Percentiles rank a stretch among this genome's conserved stretches.
Conservation (phyloP, 1,140 invertebrate species). For the Archegozetes longisetosus region DNA sequence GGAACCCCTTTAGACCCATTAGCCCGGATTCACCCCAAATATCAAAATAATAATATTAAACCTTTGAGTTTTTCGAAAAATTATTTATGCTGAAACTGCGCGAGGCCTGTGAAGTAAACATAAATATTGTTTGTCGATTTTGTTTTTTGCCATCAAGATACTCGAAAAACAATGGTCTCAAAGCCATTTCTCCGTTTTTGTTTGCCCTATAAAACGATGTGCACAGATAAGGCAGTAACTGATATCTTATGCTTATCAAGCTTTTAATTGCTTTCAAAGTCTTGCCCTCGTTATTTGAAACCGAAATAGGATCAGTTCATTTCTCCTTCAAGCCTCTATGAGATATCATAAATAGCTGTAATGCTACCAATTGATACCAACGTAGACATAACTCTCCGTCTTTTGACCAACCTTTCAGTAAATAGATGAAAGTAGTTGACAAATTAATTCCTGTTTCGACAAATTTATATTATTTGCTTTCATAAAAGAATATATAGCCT, state of each 20-base stretch:
- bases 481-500: neutral
- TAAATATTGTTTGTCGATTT: slow-evolving; percentile 49
- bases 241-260: slow-evolving; percentile 49
- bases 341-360: slow-evolving; percentile 53
- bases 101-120: no score
- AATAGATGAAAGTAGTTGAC: neutral
- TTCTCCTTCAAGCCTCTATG: slow-evolving; percentile 55
- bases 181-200: slow-evolving; percentile 28
- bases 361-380: slow-evolving; percentile 52
- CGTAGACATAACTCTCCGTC: slow-evolving; percentile 45
- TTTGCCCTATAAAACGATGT: slow-evolving; percentile 29
- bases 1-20: no score
- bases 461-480: neutral
- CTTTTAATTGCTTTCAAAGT: slow-evolving; percentile 38
- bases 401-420: no score
- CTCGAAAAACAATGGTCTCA: slow-evolving; percentile 62
- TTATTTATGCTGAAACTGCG: no score
- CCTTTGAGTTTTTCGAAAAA: no score
- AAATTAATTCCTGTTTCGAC: neutral
- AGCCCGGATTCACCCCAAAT: no score
- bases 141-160: slow-evolving; percentile 45
- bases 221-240: slow-evolving; percentile 55
- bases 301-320: slow-evolving; percentile 25
- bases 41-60: no score
- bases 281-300: slow-evolving; percentile 48